Percentiles rank a stretch among this genome's conserved stretches.
Conservation (phyloP, 2,888 invertebrate species). For the Dynastes hyllus region DNA sequence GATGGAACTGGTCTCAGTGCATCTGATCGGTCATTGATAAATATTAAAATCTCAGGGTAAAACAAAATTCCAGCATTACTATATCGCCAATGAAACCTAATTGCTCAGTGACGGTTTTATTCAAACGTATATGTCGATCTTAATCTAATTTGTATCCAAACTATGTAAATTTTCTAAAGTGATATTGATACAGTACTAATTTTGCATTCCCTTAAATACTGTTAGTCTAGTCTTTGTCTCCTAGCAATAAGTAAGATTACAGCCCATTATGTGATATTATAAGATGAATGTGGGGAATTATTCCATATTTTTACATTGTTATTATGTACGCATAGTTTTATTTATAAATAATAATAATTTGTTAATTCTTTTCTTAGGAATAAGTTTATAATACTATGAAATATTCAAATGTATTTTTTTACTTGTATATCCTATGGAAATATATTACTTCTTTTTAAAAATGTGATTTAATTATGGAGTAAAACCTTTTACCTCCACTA, state of each 20-base stretch:
- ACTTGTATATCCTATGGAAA: conserved; percentile 18
- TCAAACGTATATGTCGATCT: background rate
- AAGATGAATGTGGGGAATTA: conserved; percentile 19
- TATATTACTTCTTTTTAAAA: conserved; percentile 32
- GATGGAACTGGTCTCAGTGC: conserved; percentile 77
- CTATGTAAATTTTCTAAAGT: conserved; percentile 2
- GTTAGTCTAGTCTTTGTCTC: conserved; percentile 48
- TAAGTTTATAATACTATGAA: conserved; percentile 10
- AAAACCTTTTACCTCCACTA: background rate
- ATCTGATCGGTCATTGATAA: conserved; percentile 72
- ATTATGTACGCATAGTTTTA: conserved; percentile 19
- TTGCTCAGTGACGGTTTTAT: conserved; percentile 40
- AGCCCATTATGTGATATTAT: conserved; percentile 29
- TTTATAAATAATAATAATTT: conserved; percentile 18
- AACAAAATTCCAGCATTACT: conserved; percentile 19
- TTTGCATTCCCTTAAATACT: conserved; percentile 38
- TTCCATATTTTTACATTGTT: conserved; percentile 39
- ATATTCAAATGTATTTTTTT: conserved; percentile 42
- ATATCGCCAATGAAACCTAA: background rate
- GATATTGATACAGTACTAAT: conserved; percentile 7
- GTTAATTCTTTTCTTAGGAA: conserved; percentile 12
- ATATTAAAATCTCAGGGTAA: conserved; percentile 47
- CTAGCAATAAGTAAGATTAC: conserved; percentile 13
- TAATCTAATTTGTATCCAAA: background rate
- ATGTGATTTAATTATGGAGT: background rate